A percentile compares a stretch with the other conserved stretches of the same genome.
These are phyloP conservation scores for Micromesistius poutassou DNA, from an alignment of 2,797 vertebrate species.

Conservation along the genomic window DNA sequence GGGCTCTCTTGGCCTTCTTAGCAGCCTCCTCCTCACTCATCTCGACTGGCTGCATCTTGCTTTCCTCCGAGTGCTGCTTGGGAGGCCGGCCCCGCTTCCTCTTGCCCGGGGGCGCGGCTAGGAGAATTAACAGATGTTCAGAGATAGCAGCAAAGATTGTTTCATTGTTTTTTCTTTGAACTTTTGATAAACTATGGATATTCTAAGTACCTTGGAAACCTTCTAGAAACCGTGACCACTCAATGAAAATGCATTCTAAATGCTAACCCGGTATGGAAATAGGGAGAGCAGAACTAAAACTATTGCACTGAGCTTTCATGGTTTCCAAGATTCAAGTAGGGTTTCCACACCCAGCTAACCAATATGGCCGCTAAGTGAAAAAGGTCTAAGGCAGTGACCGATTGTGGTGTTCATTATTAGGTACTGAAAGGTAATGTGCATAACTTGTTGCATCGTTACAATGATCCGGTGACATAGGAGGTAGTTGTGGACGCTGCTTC, in stretches of 20 bases:
- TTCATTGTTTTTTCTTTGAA: neutral
- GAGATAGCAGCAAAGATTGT: neutral
- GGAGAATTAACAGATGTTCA: slow-evolving; percentile 9
- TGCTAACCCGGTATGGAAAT: no score
- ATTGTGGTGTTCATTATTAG: neutral
- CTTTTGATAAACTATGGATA: neutral
- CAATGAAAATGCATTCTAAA: neutral
- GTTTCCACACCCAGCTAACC: neutral
- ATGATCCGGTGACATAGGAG: neutral
- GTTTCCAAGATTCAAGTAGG: neutral
- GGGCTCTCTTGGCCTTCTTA: slow-evolving; percentile 88
- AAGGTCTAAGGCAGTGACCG: neutral
- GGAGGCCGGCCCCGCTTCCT: slow-evolving; percentile 81
- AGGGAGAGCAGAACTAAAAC: no score
- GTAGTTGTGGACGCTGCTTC: neutral
- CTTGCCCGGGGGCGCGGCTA: slow-evolving; percentile 74
- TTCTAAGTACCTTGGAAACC: neutral
- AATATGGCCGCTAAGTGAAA: neutral
- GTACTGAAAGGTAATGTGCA: neutral
- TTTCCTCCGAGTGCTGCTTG: slow-evolving; percentile 52
- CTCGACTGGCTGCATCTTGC: slow-evolving; percentile 71
- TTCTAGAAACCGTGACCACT: no score
- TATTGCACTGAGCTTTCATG: no score
- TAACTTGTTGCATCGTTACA: neutral
- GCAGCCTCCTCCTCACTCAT: slow-evolving; percentile 74